phyloP scores from a whole-genome alignment of 2,797 vertebrate genomes.

The Adrianichthys oophorus region DNA sequence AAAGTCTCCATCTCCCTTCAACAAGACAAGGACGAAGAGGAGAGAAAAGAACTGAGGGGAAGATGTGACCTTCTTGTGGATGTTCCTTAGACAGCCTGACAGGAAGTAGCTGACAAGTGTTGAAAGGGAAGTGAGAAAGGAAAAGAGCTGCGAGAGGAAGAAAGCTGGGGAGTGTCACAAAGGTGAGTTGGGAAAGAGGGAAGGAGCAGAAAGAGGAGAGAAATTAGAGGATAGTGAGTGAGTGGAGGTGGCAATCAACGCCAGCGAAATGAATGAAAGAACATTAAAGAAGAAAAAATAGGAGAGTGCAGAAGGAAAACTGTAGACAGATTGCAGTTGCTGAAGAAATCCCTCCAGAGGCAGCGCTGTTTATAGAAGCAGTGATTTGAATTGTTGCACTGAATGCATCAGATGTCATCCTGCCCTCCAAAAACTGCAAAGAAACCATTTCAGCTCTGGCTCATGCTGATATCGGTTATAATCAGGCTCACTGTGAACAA shows the following conservation, averaged over 20 bases:
- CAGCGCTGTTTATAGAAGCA: conserved; percentile 26
- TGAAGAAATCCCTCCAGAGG: conserved; percentile 38
- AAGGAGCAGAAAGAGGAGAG: conserved; percentile 12
- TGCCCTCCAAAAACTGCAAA: conserved; percentile 23
- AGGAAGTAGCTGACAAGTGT: conserved; percentile 72
- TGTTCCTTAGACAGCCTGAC: conserved; percentile 61
- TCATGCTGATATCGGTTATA: conserved; percentile 23
- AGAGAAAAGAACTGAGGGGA: conserved; percentile 25
- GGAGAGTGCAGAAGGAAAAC: conserved; percentile 9
- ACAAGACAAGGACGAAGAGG: conserved; percentile 60
- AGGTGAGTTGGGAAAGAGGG: conserved; percentile 8
- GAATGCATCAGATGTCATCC: conserved; percentile 36
- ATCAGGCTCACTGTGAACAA: conserved; percentile 36
- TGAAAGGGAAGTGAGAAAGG: conserved; percentile 67
- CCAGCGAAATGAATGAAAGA: conserved; percentile 41
- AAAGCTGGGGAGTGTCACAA: conserved; percentile 38
- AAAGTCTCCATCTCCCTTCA: conserved; percentile 45
- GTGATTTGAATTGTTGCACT: conserved; percentile 31
- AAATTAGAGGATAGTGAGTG: conserved; percentile 28
- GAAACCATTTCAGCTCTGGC: conserved; percentile 9
- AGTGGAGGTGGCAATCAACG: conserved; percentile 43
- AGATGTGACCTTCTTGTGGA: conserved; percentile 60
- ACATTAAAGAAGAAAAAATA: conserved; percentile 28
- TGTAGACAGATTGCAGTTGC: conserved; percentile 29
- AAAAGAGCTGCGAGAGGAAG: conserved; percentile 35